Evolutionary conservation across 2,797 vertebrate species (phyloP).

Genomic region (Somateria mollissima): DNA sequence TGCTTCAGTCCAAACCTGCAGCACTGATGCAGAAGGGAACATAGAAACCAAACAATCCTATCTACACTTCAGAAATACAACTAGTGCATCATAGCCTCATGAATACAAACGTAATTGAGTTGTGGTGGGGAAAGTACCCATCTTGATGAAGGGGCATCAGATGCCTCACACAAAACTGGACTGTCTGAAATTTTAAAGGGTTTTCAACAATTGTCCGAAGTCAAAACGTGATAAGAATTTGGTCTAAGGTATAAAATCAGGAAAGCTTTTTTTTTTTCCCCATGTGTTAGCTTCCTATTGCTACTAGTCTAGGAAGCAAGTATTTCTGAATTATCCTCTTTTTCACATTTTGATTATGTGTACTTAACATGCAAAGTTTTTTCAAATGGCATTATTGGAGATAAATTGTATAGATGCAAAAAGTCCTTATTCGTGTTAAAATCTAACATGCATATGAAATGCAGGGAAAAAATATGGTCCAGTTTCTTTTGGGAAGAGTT

Average conservation of each 20-base stretch:
- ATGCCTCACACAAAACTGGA: not conserved
- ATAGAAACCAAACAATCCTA: not conserved
- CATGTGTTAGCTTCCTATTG: not conserved
- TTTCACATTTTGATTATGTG: not conserved
- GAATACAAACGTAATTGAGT: not conserved
- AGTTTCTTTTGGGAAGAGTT: not conserved
- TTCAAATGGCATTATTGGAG: not conserved
- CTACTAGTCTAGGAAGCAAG: not conserved
- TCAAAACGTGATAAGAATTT: not conserved
- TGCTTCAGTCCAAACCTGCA: not conserved
- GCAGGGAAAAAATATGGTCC: fast-evolving
- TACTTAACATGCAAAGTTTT: not conserved
- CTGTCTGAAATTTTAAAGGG: not conserved
- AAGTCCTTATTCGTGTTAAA: not conserved
- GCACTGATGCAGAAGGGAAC: not conserved
- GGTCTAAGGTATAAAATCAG: not conserved
- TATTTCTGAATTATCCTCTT: not conserved
- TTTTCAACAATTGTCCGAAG: not conserved
- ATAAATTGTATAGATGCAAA: not conserved
- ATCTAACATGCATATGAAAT: not conserved
- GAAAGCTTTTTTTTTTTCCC: not conserved
- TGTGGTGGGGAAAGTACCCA: not conserved
- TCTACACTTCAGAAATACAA: not conserved
- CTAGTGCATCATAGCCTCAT: not conserved
- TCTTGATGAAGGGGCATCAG: not conserved